Conservation (phyloP, 2,113 vertebrate genomes). For the Corvus hawaiiensis region DNA sequence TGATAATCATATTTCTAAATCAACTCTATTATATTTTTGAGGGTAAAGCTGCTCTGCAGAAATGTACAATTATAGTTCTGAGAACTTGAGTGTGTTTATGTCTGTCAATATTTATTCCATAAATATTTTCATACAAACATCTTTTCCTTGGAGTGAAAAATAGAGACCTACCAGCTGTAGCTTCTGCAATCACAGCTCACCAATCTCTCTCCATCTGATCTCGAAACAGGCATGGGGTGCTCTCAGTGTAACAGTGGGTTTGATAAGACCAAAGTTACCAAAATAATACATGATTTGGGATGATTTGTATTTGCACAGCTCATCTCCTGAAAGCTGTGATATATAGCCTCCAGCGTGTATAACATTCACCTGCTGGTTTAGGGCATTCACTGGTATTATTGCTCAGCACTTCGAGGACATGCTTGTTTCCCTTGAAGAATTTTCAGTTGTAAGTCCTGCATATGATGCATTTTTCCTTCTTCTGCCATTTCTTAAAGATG, state of each 20-base stretch:
- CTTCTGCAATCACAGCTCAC: neutral
- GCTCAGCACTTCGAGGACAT: neutral
- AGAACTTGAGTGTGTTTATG: neutral
- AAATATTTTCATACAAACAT: neutral
- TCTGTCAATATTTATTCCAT: neutral
- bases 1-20: neutral
- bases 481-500: neutral
- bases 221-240: neutral
- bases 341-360: neutral
- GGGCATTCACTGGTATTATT: neutral
- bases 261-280: neutral
- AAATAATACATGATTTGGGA: neutral
- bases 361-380: neutral
- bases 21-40: neutral
- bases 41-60: neutral
- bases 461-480: neutral
- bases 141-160: neutral
- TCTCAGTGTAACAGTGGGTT: neutral
- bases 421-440: neutral
- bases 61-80: neutral
- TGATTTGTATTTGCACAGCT: neutral
- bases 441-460: neutral
- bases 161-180: neutral
- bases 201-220: neutral
- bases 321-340: neutral